These are phyloP conservation scores for Helicolenus hilgendorfi DNA, from an alignment of 2,797 vertebrate species.

Conservation along the genomic window DNA sequence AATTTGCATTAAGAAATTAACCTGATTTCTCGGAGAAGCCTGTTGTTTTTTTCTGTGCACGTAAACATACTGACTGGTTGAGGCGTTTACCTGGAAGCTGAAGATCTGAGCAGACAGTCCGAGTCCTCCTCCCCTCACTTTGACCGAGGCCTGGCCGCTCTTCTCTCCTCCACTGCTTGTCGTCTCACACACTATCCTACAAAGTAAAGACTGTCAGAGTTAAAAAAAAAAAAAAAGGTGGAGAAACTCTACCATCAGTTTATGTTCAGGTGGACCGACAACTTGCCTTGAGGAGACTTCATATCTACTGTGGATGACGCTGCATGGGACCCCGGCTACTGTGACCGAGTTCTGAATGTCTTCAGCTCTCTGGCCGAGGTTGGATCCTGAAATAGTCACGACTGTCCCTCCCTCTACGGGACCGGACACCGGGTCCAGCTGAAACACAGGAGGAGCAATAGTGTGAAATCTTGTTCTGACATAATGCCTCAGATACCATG, in stretches of 20 bases:
- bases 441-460: constrained; percentile 19
- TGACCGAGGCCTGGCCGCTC: constrained; percentile 91
- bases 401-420: constrained; percentile 95
- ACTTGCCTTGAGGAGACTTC: constrained; percentile 96
- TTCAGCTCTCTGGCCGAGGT: constrained; percentile 96
- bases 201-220: neutral
- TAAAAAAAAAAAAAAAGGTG: neutral
- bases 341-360: constrained; percentile 94
- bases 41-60: neutral
- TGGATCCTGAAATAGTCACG: constrained; percentile 97
- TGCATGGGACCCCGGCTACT: constrained; percentile 94
- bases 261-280: neutral
- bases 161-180: constrained; percentile 89
- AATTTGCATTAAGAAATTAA: too few relatives aligned
- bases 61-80: neutral
- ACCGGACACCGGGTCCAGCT: constrained; percentile 95
- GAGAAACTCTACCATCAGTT: neutral
- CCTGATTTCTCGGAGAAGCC: too few relatives aligned
- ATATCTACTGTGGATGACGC: constrained; percentile 93
- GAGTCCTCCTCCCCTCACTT: constrained; percentile 93
- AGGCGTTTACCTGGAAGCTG: constrained; percentile 93
- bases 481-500: neutral
- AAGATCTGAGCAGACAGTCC: constrained; percentile 93
- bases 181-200: constrained; percentile 95
- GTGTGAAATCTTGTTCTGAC: neutral